Conservation (phyloP, 2,888 invertebrate species). For the Apotomis betuletana region DNA sequence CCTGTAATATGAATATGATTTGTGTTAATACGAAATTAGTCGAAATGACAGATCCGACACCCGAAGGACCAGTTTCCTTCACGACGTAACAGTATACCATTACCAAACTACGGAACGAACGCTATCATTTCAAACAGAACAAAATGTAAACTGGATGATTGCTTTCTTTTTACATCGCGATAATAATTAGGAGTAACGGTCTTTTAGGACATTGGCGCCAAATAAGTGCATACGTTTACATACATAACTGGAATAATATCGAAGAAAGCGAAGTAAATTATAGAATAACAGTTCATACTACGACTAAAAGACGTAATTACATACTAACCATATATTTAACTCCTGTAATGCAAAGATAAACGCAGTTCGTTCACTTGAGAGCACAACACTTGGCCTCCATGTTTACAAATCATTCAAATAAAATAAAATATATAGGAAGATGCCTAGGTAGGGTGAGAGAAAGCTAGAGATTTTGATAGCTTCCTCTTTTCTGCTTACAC, state of each 20-base stretch:
- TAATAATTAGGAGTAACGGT: constrained; percentile 69
- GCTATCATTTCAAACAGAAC: constrained; percentile 17
- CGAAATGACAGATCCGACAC: constrained; percentile 80
- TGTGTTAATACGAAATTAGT: constrained; percentile 60
- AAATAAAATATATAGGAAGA: constrained; percentile 60
- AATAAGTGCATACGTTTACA: constrained; percentile 82
- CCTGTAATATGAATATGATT: constrained; percentile 48
- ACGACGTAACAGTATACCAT: constrained; percentile 57
- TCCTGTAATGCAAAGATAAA: constrained; percentile 50
- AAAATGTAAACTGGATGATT: constrained; percentile 16
- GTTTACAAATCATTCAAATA: constrained; percentile 81
- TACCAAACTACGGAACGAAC: constrained; percentile 41
- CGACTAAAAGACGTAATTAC: constrained; percentile 40
- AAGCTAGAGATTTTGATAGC: constrained; percentile 68
- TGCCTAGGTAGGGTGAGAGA: constrained; percentile 63
- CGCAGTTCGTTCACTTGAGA: constrained; percentile 60
- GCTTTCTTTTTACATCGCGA: constrained; percentile 43
- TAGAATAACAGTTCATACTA: constrained; percentile 33
- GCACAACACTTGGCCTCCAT: constrained; percentile 78
- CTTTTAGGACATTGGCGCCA: constrained; percentile 80
- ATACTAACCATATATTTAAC: constrained; percentile 61
- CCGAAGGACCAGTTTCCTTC: constrained; percentile 75
- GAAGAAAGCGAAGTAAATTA: constrained; percentile 46
- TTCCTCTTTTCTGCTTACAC: constrained; percentile 62
- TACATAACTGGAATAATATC: constrained; percentile 47